Percentiles rank a stretch among this genome's conserved stretches.
Evolutionary conservation across 2,113 vertebrate species (phyloP).

Genomic region (Cacatua alba): DNA sequence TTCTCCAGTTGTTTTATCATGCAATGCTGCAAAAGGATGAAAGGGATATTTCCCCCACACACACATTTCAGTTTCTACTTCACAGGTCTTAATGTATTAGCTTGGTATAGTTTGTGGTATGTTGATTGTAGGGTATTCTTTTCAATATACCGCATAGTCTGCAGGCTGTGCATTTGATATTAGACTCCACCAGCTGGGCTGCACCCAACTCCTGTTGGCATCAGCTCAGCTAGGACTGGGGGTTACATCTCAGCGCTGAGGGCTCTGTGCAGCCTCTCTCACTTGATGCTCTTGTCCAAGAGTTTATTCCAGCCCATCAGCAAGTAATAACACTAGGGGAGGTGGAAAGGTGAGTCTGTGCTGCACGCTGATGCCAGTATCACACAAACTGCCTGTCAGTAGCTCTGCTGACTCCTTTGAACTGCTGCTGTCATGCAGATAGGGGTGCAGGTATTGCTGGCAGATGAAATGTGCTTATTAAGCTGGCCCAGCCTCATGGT

Average conservation of each 20-base stretch:
- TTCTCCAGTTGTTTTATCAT: neutral
- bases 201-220: fast-evolving
- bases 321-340: neutral
- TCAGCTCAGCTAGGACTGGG: neutral
- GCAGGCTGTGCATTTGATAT: neutral
- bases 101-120: neutral
- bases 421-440: neutral
- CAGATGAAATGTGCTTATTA: too few species aligned
- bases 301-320: neutral
- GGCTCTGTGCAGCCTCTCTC: neutral
- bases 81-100: neutral
- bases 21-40: neutral
- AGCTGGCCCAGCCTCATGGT: neutral
- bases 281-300: neutral
- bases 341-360: neutral
- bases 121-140: neutral
- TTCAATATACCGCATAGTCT: neutral
- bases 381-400: neutral
- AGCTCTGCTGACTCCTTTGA: neutral
- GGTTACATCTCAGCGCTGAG: neutral
- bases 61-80: neutral
- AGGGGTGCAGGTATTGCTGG: fast-evolving
- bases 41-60: neutral
- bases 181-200: neutral
- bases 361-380: fast-evolving